A percentile compares a stretch with the other conserved stretches of the same genome.
These are phyloP conservation scores for Halcyon senegalensis DNA, from an alignment of 2,113 vertebrate species.

Conservation along the genomic window DNA sequence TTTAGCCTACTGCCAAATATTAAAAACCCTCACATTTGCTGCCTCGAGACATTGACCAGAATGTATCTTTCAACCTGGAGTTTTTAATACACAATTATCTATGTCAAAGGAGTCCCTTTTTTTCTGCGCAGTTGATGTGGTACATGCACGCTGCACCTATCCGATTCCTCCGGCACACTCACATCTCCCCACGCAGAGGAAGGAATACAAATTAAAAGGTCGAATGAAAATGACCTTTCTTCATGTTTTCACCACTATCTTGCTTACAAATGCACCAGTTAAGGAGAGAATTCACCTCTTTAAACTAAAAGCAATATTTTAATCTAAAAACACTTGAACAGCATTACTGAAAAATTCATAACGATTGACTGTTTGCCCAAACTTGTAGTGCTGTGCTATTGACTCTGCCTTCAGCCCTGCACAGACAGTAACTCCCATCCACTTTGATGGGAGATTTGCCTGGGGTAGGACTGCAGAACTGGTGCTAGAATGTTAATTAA, in stretches of 20 bases:
- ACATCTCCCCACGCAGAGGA: neutral
- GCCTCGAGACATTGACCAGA: neutral
- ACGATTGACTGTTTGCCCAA: constrained; percentile 41
- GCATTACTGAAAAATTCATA: constrained; percentile 41
- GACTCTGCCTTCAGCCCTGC: constrained; percentile 22
- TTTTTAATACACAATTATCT: neutral
- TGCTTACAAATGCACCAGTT: neutral
- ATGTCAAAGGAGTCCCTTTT: neutral
- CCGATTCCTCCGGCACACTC: neutral
- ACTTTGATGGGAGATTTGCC: constrained; percentile 63
- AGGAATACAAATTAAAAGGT: neutral
- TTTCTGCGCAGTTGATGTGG: neutral
- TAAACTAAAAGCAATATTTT: neutral
- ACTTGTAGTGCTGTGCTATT: constrained; percentile 1
- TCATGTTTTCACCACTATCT: neutral
- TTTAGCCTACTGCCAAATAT: neutral
- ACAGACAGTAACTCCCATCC: constrained; percentile 15
- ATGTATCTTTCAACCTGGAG: neutral
- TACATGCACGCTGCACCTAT: neutral
- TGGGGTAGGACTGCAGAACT: constrained; percentile 36
- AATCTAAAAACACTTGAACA: neutral
- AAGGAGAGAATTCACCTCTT: neutral
- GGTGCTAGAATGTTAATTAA: constrained; percentile 47
- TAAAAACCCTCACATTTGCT: neutral
- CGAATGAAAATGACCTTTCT: neutral